Conservation (phyloP, 2,888 invertebrate genomes). For the Chelonus formosanus region DNA sequence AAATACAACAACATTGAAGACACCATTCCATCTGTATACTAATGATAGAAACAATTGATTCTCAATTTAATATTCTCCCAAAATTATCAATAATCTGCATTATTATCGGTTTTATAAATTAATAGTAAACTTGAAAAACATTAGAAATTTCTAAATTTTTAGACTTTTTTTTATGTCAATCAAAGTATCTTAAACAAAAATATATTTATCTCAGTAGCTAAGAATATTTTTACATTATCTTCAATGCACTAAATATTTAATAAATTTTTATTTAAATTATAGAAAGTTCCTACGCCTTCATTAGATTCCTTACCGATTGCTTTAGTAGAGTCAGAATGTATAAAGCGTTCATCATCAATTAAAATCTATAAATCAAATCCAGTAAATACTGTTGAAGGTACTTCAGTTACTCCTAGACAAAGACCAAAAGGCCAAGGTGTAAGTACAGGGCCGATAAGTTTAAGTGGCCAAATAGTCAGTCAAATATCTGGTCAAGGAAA, state of each 20-base stretch:
- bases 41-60: too few relatives aligned
- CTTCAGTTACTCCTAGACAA: conserved; percentile 84
- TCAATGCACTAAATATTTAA: conserved; percentile 12
- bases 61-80: too few relatives aligned
- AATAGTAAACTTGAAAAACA: too few relatives aligned
- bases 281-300: conserved; percentile 75
- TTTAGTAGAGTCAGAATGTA: conserved; percentile 75
- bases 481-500: conserved; percentile 63
- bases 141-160: too few relatives aligned
- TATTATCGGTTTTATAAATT: too few relatives aligned
- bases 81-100: too few relatives aligned
- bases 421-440: conserved; percentile 75
- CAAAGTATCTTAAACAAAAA: neutral
- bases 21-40: too few relatives aligned
- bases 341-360: conserved; percentile 69
- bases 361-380: conserved; percentile 66
- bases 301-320: conserved; percentile 74
- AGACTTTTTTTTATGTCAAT: too few relatives aligned
- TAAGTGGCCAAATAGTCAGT: conserved; percentile 61
- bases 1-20: too few relatives aligned
- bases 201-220: neutral
- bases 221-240: too few relatives aligned
- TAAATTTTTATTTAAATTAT: conserved; percentile 43
- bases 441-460: conserved; percentile 58
- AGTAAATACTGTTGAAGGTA: conserved; percentile 72